Base-by-base conservation (phyloP, 64 coral and sea anemone species). In the Exaiptasia diaphana region DNA sequence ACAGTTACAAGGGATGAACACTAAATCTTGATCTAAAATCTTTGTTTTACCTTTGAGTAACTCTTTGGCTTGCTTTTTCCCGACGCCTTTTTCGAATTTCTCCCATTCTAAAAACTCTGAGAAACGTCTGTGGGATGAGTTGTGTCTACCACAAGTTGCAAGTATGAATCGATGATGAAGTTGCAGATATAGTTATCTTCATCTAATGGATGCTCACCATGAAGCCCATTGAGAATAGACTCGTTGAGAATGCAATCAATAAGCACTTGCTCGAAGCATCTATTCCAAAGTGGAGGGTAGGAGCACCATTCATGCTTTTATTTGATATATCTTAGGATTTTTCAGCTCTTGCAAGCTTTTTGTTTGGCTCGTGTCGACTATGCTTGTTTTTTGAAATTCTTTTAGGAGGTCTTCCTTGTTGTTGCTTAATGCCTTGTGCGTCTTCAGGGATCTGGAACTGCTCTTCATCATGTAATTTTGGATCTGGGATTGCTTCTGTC, bases 131-230 rank as follows among this genome's bases (percentile, higher is more conserved):
- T 29, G 12, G 24, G 48, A 31, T 29, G 24, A 31, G 22, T 26
- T 33, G 5, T 39, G 17, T 13, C 12, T 15, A 4, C 23, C 0
- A 75, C 30, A 26, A 75, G 15, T 27, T 53, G 9, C 2, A 75
- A 45, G 2, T 75, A 75, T 11, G 22, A 28, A 75, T 75, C 71
- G 32, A 35, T 27, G 35, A 33, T 15, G 52, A 75, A 75, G 25
- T 49, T 75, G 25, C 18, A 50, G 9, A 75, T 27, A 20, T 75
- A 75, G 35, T 75, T 75, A 25, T 75, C 71, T 32, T 75, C 29
- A 17, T 41, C 38, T 32, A 26, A 5, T 15, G 24, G 41, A 26
- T 53, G 17, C 41, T 49, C 25, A 29, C 44, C 71, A 53, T 26
- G 43, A 5, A 53, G 43, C 31, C 5, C 2, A 50, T 15, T 25